phyloP scores from a whole-genome alignment of 2,797 vertebrate genomes.

The Crypturellus tataupa region DNA sequence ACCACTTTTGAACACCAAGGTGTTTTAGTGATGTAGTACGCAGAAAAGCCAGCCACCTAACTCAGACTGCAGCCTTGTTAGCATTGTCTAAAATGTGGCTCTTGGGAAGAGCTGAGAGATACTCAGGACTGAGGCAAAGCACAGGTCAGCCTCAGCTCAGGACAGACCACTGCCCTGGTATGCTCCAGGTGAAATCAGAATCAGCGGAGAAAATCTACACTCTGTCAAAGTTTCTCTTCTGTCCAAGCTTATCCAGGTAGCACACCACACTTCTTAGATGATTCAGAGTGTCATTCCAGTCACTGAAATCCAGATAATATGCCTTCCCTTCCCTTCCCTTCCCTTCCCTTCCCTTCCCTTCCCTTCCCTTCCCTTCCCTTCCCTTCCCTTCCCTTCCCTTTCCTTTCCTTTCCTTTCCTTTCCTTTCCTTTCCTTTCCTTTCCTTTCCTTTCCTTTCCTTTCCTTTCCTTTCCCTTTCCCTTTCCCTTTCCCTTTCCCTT shows the following conservation, averaged over 20 bases:
- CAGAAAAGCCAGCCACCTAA: neutral
- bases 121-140: neutral
- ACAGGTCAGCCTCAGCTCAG: neutral
- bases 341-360: neutral
- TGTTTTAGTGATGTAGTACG: accelerated
- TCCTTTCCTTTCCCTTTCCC: too few species aligned
- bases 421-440: too few species aligned
- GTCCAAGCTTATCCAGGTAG: neutral
- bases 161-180: neutral
- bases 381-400: neutral
- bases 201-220: neutral
- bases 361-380: too few species aligned
- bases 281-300: neutral
- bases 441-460: too few species aligned
- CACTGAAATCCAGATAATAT: neutral
- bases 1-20: neutral
- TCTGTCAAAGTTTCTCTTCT: neutral
- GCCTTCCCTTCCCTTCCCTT: too few species aligned
- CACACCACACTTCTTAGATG: neutral
- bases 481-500: too few species aligned
- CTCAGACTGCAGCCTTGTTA: neutral
- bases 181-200: neutral
- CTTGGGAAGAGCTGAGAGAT: neutral
- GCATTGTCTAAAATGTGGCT: neutral
- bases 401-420: too few species aligned